These are phyloP conservation scores for Ophonus ardosiacus DNA, from an alignment of 2,888 invertebrate species.

Conservation along the genomic window DNA sequence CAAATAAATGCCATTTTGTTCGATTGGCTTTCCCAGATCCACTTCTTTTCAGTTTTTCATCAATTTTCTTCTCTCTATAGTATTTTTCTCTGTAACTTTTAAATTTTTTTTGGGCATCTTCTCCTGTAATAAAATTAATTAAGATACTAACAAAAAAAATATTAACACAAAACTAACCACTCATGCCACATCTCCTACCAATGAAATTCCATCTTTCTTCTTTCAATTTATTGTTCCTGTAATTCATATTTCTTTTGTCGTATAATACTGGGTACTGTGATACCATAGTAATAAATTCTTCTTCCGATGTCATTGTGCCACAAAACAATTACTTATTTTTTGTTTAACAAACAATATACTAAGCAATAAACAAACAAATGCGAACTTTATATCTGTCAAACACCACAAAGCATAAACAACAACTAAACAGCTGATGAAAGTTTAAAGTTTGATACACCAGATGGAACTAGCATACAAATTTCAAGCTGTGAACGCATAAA, in stretches of 20 bases:
- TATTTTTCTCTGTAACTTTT: conserved; percentile 14
- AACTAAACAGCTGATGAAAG: too few relatives aligned
- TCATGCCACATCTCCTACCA: not conserved
- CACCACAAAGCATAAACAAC: too few relatives aligned
- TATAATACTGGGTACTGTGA: not conserved
- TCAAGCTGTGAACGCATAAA: too few relatives aligned
- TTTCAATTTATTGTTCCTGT: conserved; percentile 16
- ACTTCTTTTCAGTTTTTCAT: not conserved
- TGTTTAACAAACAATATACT: too few relatives aligned
- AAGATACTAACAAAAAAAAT: not conserved
- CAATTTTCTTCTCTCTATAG: not conserved
- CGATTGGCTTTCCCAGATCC: not conserved
- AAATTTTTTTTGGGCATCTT: conserved; percentile 9
- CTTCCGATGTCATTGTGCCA: too few relatives aligned
- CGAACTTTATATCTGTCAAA: too few relatives aligned
- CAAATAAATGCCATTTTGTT: conserved; percentile 6
- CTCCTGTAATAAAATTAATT: conserved; percentile 6
- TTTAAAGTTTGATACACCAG: too few relatives aligned
- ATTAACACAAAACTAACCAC: conserved; percentile 9
- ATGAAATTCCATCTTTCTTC: conserved; percentile 1
- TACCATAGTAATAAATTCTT: not conserved
- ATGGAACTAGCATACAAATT: too few relatives aligned
- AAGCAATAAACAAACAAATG: too few relatives aligned
- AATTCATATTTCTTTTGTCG: conserved; percentile 4
- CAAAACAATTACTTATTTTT: too few relatives aligned